Base-by-base conservation (phyloP, 2,113 vertebrate genomes). In the Grallaria varia region DNA sequence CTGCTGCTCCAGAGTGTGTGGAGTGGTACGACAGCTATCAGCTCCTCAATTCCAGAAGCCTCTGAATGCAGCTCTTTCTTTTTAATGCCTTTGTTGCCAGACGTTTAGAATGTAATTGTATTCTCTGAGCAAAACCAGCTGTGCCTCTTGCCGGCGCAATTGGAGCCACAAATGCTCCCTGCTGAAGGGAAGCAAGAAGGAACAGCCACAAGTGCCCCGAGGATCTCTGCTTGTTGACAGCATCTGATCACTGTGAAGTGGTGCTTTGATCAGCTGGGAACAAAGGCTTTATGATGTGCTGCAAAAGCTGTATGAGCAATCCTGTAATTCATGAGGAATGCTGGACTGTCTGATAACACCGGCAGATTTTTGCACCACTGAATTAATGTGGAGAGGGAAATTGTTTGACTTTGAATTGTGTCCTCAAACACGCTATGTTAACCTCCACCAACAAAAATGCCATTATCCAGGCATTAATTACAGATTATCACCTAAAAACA, bases 241-340 rank as follows among this genome's bases (percentile, higher is more conserved):
- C 84, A 85, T 89, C 78, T 87, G 76, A 92, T 84, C 25, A 4
- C 77, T 77, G 88, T 71, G 84, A 96, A 95, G 90, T 89, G 85
- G 50, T 62, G 94, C 94, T 95, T 96, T 94, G 94, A 95, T 96
- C 90, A 89, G 94, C 90, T 91, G 87, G 90, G 90, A 80, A 85
- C 96, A 95, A 90, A 96, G 77, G 66, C 80, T 86, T 74, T 69
- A 84, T 81, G 69, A 77, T 84, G 68, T 35, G 66, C 93, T 88
- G 89, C 89, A 72, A 86, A 53, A 69, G 75, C 73, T 37, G 72
- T 30, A 85, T 42, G 80, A 92, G 94, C 89, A 78, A 68, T 73
- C 80, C 84, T 93, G 49, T 75, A 85, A 73, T 53, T 87, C 84
- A 79, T n/a, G 86, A 87, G 77, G 90, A 91, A 80, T 45, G 80